Conservation (phyloP, 2,888 invertebrate species). For the Tuta absoluta region DNA sequence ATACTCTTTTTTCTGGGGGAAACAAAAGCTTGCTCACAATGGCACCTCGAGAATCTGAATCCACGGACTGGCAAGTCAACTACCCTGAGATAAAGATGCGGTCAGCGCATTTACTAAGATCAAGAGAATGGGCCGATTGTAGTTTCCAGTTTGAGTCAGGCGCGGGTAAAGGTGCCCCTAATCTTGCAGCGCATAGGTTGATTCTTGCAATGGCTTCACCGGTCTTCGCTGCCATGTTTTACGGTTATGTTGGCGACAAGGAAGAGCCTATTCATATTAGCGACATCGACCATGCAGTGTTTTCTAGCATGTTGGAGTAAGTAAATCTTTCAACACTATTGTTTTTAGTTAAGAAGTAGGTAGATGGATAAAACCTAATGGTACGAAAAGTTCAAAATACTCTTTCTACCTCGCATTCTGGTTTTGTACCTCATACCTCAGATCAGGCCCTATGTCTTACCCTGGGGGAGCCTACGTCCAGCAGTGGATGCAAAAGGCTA, state of each 20-base stretch:
- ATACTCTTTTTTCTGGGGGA: not conserved
- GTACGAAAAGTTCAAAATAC: too few species aligned
- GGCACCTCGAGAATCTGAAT: not conserved
- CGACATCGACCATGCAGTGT: conserved; percentile 70
- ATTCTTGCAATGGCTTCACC: conserved; percentile 88
- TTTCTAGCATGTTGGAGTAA: not conserved
- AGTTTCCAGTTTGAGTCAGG: conserved; percentile 92
- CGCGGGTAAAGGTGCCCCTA: conserved; percentile 63
- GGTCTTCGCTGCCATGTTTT: conserved; percentile 89
- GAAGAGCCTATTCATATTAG: conserved; percentile 83
- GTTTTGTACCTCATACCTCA: too few species aligned
- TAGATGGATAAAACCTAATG: not conserved
- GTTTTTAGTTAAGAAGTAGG: too few species aligned
- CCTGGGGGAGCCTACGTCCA: too few species aligned
- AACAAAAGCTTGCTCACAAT: not conserved
- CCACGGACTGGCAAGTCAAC: conserved; percentile 87
- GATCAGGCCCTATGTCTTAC: too few species aligned
- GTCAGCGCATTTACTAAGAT: conserved; percentile 86
- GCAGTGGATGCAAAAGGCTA: too few species aligned
- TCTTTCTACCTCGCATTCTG: too few species aligned
- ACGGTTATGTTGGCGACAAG: conserved; percentile 84
- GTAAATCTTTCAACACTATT: too few species aligned
- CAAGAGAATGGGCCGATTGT: conserved; percentile 92
- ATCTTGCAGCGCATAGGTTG: conserved; percentile 81
- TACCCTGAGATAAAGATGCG: conserved; percentile 87